Evolutionary conservation across 2,888 invertebrate species (phyloP).

Genomic region (Ligdia adustata): DNA sequence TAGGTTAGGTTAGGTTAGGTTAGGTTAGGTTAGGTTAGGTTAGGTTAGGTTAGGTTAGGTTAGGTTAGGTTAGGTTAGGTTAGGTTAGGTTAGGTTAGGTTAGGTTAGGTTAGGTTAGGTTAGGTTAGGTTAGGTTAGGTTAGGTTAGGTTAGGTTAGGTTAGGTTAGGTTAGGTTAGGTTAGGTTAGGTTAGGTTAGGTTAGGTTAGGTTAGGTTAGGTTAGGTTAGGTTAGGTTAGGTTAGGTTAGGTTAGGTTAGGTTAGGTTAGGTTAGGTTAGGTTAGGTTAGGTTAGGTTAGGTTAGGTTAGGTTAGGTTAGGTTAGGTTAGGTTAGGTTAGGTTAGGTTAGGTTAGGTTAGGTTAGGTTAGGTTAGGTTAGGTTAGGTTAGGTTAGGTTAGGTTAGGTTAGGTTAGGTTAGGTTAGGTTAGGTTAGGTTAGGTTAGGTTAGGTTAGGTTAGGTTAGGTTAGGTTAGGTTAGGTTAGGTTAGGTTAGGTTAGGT

Average conservation of each 20-base stretch:
- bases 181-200: conserved; percentile 32
- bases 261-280: conserved; percentile 33
- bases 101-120: conserved; percentile 33
- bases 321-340: conserved; percentile 35
- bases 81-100: conserved; percentile 33
- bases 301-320: conserved; percentile 29
- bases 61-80: conserved; percentile 36
- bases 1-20: conserved; percentile 39
- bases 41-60: conserved; percentile 37
- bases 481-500: conserved; percentile 26
- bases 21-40: conserved; percentile 25
- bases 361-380: conserved; percentile 35
- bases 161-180: conserved; percentile 33
- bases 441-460: conserved; percentile 23
- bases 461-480: conserved; percentile 25
- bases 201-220: conserved; percentile 23
- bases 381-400: conserved; percentile 35
- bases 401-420: conserved; percentile 37
- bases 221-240: conserved; percentile 25
- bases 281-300: conserved; percentile 20
- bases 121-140: conserved; percentile 24
- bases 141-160: conserved; percentile 25
- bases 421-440: conserved; percentile 22
- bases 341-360: conserved; percentile 37
- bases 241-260: conserved; percentile 33